Evolutionary conservation across 2,888 invertebrate genomes (phyloP), one percentile per base, ranked within the genome.

Genomic region (Stenolophus ochropezus): DNA sequence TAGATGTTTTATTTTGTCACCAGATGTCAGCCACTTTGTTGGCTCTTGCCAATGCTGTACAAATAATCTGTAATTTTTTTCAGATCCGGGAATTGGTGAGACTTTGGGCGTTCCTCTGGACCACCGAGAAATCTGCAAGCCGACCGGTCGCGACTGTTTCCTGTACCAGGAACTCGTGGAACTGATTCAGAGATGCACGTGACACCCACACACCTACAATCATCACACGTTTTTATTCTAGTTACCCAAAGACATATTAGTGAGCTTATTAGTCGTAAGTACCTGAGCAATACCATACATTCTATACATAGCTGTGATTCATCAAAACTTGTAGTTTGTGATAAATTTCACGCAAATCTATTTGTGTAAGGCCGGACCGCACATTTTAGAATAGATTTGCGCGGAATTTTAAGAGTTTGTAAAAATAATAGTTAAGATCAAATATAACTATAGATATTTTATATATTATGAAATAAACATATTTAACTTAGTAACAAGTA

Each of bases 61-160:
- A 14, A 51, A 51, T 53, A 18, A 6, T 16, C 14, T 53, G 0
- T 51, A 51, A 20, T 75, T 61, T 42, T 6, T 61, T n/a, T 42
- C 89, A 96, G 96, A 97, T 91, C 95, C 95, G 0, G 95, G 95
- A 11, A 91, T 95, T 81, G 97, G 96, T 0, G 92, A 93, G 20
- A 92, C 94, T 77, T 93, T 93, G 85, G 93, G 94, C 20, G 93
- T 96, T 11, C 93, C 94, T 0, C 91, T 95, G 74, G 95, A 96
- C 88, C 97, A 97, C 89, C 89, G 96, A 53, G 95, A 96, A 88
- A 95, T 96, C 82, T 97, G 97, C 90, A 97, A 97, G 87, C 96
- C 96, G 0, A 91, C 93, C 51, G 93, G 93, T 85, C 90, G 94
- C 21, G 89, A 91, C 69, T 95, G 95, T 85, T 91, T 93, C 82